Evolutionary conservation across 2,797 vertebrate genomes (phyloP).

Genomic region (Dallia pectoralis): DNA sequence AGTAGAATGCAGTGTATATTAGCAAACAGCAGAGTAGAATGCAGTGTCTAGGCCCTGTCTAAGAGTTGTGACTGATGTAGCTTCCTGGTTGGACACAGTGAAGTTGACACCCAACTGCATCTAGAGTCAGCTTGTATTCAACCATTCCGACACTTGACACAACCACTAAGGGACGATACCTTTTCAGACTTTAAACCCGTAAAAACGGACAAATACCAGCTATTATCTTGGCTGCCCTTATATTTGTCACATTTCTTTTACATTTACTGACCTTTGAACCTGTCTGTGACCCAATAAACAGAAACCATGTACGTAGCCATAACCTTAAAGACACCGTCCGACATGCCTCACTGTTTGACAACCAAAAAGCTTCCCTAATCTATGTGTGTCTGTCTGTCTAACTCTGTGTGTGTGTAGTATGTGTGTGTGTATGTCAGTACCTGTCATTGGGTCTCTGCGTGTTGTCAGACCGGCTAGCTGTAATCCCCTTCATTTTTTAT

Average conservation of each 20-base stretch:
- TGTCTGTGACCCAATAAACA: background rate
- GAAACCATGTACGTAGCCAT: background rate
- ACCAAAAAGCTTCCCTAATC: background rate
- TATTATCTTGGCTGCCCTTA: background rate
- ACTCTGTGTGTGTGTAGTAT: constrained; percentile 55
- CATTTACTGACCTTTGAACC: background rate
- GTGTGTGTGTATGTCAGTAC: constrained; percentile 15
- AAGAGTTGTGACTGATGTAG: constrained; percentile 4
- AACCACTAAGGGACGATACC: background rate
- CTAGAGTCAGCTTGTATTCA: constrained; percentile 10
- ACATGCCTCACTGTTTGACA: background rate
- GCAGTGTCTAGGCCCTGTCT: background rate
- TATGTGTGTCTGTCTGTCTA: constrained; percentile 9
- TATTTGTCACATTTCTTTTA: background rate
- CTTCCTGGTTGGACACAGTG: constrained; percentile 1
- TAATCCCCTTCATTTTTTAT: constrained; percentile 54
- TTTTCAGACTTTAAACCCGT: background rate
- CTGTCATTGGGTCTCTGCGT: constrained; percentile 13
- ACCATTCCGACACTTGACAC: constrained; percentile 2
- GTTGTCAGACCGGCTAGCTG: constrained; percentile 48
- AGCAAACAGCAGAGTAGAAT: constrained; percentile 3
- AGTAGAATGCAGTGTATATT: background rate
- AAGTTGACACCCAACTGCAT: constrained; percentile 6
- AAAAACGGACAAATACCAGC: background rate
- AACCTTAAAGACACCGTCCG: background rate